Evolutionary conservation across 2,113 vertebrate species (phyloP).

Genomic region (Macrotus californicus): DNA sequence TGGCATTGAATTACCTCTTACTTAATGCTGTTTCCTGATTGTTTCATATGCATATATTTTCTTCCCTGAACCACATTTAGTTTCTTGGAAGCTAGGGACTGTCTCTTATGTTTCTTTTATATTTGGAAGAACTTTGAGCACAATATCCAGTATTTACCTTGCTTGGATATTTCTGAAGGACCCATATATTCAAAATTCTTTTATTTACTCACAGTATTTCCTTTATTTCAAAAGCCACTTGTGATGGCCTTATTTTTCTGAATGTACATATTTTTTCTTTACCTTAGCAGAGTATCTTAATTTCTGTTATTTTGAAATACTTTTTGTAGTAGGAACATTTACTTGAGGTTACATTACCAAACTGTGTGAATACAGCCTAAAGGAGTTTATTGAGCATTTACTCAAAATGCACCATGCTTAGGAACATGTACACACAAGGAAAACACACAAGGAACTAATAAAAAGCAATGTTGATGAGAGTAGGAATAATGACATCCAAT

Average conservation of each 20-base stretch:
- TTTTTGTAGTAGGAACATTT: slow-evolving; percentile 13
- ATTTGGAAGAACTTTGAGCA: not conserved
- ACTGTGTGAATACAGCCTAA: not conserved
- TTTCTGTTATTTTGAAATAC: not conserved
- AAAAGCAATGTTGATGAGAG: not conserved
- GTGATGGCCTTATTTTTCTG: not conserved
- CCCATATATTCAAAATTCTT: not conserved
- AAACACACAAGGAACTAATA: not conserved
- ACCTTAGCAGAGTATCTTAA: not conserved
- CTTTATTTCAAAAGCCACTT: slow-evolving; percentile 15
- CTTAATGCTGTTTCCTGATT: not conserved
- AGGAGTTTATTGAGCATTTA: not conserved
- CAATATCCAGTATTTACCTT: not conserved
- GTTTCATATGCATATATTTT: not conserved
- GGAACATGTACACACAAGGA: not conserved
- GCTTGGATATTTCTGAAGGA: not conserved
- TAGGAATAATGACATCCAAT: not conserved
- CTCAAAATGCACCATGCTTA: not conserved
- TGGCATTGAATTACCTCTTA: not conserved
- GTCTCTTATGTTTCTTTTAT: not conserved
- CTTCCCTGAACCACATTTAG: not conserved
- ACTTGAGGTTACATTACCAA: not conserved
- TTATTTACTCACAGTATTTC: not conserved
- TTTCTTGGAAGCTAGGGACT: not conserved
- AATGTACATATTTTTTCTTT: not conserved